phyloP scores from a whole-genome alignment of 1,140 invertebrate species.

The Hylaeus anthracinus region DNA sequence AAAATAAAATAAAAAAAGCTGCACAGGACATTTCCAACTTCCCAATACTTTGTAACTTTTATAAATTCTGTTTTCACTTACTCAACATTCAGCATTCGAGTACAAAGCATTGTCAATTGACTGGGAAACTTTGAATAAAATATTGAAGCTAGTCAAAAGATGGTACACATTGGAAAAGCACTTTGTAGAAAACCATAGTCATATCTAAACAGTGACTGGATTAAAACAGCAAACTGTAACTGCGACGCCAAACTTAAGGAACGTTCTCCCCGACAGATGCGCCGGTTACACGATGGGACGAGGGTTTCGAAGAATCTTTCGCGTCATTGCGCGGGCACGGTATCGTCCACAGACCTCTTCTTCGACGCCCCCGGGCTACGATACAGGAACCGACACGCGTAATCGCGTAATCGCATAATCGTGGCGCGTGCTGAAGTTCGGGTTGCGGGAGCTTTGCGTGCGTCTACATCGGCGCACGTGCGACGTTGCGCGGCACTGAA shows the following conservation, averaged over 20 bases:
- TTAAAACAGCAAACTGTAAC: no score
- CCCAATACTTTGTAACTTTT: no score
- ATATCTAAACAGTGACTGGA: no score
- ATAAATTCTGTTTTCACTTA: no score
- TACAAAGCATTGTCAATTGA: no score
- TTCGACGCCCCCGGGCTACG: conserved; percentile 32
- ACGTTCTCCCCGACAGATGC: conserved; percentile 39
- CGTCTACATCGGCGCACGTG: conserved; percentile 67
- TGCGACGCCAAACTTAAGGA: neutral
- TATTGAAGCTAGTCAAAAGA: no score
- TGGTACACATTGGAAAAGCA: no score
- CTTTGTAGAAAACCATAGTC: no score
- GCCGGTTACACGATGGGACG: conserved; percentile 21
- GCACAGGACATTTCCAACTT: no score
- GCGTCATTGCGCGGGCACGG: conserved; percentile 58
- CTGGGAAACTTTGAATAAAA: no score
- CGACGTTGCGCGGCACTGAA: conserved; percentile 62
- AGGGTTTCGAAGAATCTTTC: conserved; percentile 55
- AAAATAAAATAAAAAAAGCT: no score
- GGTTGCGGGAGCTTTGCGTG: conserved; percentile 78
- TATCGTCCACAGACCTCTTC: conserved; percentile 48
- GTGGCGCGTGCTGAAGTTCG: conserved; percentile 80
- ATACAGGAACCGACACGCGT: conserved; percentile 78
- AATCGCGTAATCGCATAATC: conserved; percentile 82
- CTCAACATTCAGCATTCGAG: no score